Evolutionary conservation across 2,888 invertebrate genomes (phyloP).

Genomic region (Cephus sareptanus): DNA sequence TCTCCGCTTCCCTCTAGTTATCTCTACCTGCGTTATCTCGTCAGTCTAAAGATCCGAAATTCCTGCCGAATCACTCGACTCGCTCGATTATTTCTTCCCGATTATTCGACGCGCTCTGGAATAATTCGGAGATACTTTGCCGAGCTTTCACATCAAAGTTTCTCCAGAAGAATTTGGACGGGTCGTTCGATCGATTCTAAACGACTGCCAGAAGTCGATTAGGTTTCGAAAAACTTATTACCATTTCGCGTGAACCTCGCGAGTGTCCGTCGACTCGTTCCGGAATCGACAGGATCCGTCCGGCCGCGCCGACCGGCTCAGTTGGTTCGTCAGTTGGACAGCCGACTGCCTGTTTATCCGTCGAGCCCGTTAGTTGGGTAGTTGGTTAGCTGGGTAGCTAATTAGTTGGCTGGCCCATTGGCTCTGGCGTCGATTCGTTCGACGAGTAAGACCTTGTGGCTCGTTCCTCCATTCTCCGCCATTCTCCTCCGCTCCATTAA

Average conservation of each 20-base stretch:
- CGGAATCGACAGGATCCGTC: slow-evolving; percentile 21
- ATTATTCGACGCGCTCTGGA: background rate
- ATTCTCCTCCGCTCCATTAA: slow-evolving; percentile 32
- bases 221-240: background rate
- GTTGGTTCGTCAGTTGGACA: background rate
- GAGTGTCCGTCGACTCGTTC: slow-evolving; percentile 25
- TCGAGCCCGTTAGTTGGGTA: too few species aligned
- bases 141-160: too few species aligned
- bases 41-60: background rate
- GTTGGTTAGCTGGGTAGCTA: too few species aligned
- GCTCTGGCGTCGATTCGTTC: background rate
- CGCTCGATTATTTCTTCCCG: background rate
- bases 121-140: background rate
- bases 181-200: too few species aligned
- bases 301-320: too few species aligned
- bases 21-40: too few species aligned
- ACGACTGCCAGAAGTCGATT: background rate
- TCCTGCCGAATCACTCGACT: background rate
- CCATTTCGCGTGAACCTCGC: background rate
- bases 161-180: too few species aligned
- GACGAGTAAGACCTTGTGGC: slow-evolving; percentile 46
- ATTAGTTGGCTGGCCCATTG: too few species aligned
- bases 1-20: too few species aligned
- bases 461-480: background rate
- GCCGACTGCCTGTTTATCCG: background rate